phyloP scores from a whole-genome alignment of 2,888 invertebrate genomes.

The Maniola hyperantus region DNA sequence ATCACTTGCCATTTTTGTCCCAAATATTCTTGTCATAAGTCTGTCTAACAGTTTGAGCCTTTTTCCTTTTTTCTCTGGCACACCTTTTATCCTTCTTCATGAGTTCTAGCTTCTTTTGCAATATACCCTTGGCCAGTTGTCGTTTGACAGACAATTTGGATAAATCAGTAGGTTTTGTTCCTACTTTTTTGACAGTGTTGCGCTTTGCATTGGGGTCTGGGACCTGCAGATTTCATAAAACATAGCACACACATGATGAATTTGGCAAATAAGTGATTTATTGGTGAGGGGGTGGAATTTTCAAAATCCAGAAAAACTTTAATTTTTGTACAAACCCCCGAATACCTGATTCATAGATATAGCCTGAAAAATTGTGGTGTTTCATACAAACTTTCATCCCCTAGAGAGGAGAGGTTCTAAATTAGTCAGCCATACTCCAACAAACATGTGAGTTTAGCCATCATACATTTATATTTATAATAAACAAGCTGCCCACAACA shows the following conservation, averaged over 20 bases:
- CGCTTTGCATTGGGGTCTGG: slow-evolving; percentile 86
- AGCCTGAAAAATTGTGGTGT: no score
- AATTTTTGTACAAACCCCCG: no score
- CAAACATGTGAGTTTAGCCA: no score
- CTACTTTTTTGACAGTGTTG: slow-evolving; percentile 67
- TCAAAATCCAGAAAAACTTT: no score
- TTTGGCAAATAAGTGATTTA: no score
- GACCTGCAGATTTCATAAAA: slow-evolving; percentile 67
- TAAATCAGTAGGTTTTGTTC: slow-evolving; percentile 66
- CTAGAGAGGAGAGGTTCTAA: no score
- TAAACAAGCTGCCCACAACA: no score
- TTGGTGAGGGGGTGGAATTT: no score
- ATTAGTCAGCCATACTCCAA: no score
- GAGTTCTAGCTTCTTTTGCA: slow-evolving; percentile 77
- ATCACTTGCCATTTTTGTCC: slow-evolving; percentile 78
- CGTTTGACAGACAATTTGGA: slow-evolving; percentile 74
- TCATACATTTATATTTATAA: no score
- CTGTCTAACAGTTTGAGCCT: slow-evolving; percentile 67
- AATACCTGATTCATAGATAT: no score
- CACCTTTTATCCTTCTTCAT: slow-evolving; percentile 73
- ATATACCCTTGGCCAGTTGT: slow-evolving; percentile 70
- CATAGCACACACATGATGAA: neutral
- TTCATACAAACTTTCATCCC: no score
- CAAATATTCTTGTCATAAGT: slow-evolving; percentile 86
- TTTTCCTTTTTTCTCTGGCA: slow-evolving; percentile 63